Evolutionary conservation across 2,888 invertebrate species (phyloP).

Genomic region (Tinea trinotella): DNA sequence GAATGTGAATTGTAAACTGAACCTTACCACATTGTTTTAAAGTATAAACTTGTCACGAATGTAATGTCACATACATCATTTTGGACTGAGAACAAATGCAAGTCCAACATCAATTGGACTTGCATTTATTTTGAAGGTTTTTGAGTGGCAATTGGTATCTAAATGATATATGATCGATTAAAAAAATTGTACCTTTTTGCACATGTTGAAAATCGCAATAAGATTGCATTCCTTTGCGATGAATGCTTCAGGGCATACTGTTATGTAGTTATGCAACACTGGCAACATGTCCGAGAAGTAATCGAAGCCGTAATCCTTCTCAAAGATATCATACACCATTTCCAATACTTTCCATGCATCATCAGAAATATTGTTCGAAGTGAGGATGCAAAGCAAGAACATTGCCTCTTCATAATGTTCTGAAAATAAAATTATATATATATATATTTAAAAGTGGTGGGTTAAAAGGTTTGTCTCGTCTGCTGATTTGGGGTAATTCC

Average conservation of each 20-base stretch:
- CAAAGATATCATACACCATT: constrained; percentile 89
- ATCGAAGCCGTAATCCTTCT: constrained; percentile 95
- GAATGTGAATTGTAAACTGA: too few species aligned
- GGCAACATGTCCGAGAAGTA: constrained; percentile 99
- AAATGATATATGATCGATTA: neutral
- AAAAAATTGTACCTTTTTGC: constrained; percentile 78
- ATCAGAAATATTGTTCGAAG: constrained; percentile 87
- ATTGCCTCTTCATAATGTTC: constrained; percentile 99
- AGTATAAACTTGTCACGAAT: too few species aligned
- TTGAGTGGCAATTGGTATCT: neutral
- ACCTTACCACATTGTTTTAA: too few species aligned
- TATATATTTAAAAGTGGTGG: too few species aligned
- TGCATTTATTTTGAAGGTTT: too few species aligned
- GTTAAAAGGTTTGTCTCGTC: too few species aligned
- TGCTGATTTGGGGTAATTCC: too few species aligned
- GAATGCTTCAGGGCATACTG: constrained; percentile 95
- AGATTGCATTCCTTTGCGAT: constrained; percentile 91
- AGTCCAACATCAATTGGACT: too few species aligned
- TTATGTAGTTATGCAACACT: constrained; percentile 96
- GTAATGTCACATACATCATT: too few species aligned
- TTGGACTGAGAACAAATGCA: too few species aligned
- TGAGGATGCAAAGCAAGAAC: constrained; percentile 92
- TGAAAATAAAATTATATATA: constrained; percentile 39
- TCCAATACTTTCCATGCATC: constrained; percentile 98
- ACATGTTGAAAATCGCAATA: constrained; percentile 95